Evolutionary conservation across 1,140 invertebrate genomes (phyloP), one percentile per base, ranked within the genome.

Genomic region (Monomorium pharaonis): DNA sequence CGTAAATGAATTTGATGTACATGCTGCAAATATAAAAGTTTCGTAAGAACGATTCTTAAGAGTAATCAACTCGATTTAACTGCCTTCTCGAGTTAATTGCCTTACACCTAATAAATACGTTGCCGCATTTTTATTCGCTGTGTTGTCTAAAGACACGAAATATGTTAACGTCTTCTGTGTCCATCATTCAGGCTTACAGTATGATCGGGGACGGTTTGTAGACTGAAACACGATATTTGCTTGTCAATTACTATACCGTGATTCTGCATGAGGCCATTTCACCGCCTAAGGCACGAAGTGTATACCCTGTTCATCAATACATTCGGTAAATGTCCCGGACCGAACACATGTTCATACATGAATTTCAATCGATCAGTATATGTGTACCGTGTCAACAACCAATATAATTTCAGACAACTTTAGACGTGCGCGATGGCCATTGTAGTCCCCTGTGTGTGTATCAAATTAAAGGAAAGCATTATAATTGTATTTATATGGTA

Each of bases 191-290:
- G 7, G 9, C 14, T 65, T 62, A 7, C 30, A 51, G 2, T 42
- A 42, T 18, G 24, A 12, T 33, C n/a, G 6, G 3, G 4, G 7
- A 37, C 2, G 18, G n/a, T 6, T 47, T 7, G 2, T 33, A 56
- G 21, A 42, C 18, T 27, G 54, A 24, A 65, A 69, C 44, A n/a
- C 33, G 47, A 10, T 69, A 58, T 69, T 69, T 49, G 33, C n/a
- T 24, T 69, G 63, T 56, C 14, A 67, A 18, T 80, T 80, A 69
- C 37, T 69, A n/a, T n/a, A 27, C 21, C 21, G 16, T 54, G 33
- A 80, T 69, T 80, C 77, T 27, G 33, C 33, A 30, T 10, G 30
- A 47, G 49, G 18, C 16, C 54, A 80, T 80, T 69, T 80, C 62
- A 37, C 21, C 42, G 47, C 33, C 77, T 51, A 37, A 67, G 33